Base-by-base conservation (phyloP, 2,888 invertebrate species). In the Limenitis camilla region DNA sequence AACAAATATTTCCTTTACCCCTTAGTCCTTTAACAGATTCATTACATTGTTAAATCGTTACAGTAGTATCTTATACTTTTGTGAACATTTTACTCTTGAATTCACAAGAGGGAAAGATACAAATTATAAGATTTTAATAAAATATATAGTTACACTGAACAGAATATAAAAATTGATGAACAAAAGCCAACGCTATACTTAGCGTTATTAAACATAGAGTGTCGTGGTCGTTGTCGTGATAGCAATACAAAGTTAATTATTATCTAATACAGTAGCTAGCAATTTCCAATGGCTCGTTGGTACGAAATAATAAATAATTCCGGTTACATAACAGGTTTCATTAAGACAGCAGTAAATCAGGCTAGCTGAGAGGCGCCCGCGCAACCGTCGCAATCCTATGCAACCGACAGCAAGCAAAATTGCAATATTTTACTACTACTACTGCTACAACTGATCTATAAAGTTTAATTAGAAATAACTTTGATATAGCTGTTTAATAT, bases 271-370 rank as follows among this genome's bases (percentile, higher is more conserved):
- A 81, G 83, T 76, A 82, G 80, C 81, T 62, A 59, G 72, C 72
- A 74, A 73, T 72, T 75, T 70, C 71, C 69, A 63, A 58, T 64
- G 67, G 72, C 76, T 74, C 67, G 78, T 76, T 74, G 74, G 63
- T 69, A 78, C 78, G 76, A 81, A 83, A 84, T 83, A 84, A 85
- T 85, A 83, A 85, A 85, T 85, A 84, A 82, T 83, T 76, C 81
- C 76, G 79, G 81, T 84, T 82, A 82, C 74, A 77, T 79, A 85
- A 86, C 84, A 81, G 83, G 86, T 86, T 85, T 81, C 83, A 86
- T 86, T 85, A 85, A 78, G 78, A 72, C 76, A 68, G 78, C 74
- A 76, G 78, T 85, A 84, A 81, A 85, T 85, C 84, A 85, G 78
- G 71, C 81, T 76, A 76, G 76, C 80, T 39, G 76, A 74, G 81